Evolutionary conservation across 1,140 invertebrate genomes (phyloP), one percentile per base, ranked within the genome.

Genomic region (Potamilus streckersoni): DNA sequence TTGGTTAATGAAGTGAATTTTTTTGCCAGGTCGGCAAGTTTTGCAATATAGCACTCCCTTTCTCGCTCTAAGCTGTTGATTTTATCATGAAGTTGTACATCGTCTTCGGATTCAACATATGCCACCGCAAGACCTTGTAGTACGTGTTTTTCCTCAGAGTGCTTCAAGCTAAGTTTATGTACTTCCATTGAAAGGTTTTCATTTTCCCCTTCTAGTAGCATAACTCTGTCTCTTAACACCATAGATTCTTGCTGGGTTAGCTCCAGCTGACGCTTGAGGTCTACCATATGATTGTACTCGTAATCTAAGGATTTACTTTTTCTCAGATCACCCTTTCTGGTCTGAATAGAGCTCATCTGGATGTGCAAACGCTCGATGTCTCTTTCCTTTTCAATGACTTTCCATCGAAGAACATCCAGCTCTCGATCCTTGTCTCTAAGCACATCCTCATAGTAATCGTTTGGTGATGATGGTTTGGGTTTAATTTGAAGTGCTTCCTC

Each of bases 371-470:
- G 91, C 90, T 96, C 94, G 84, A 94, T 93, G 81, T 95, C 94
- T 83, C 94, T 91, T 87, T 96, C 95, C 86, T 95, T 96, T 89
- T 96, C 95, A 71, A 95, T 93, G 4, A 96, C 84, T 86, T 94
- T 94, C 83, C 94, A 94, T 77, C 94, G 91, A 20, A 96, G 87
- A 80, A 94, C 93, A 62, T 89, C 73, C 93, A 86, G 90, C 94
- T 95, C 82, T 57, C 80, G 69, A 60, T 79, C 84, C 56, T 84
- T 71, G 59, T 85, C 83, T 69, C 80, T 83, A 2, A 87, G 71
- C 71, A 83, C 87, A 31, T 88, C 85, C 64, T 85, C 83, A 70
- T 86, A 87, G 76, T 83, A 86, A 17, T 80, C 73, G 27, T 83
- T 84, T 16, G 85, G 83, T 20, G 84, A 81, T 1, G 80, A 79